Percentiles rank a stretch among this genome's conserved stretches.
Conservation (phyloP, 2,113 vertebrate genomes). For the Mus spicilegus region DNA sequence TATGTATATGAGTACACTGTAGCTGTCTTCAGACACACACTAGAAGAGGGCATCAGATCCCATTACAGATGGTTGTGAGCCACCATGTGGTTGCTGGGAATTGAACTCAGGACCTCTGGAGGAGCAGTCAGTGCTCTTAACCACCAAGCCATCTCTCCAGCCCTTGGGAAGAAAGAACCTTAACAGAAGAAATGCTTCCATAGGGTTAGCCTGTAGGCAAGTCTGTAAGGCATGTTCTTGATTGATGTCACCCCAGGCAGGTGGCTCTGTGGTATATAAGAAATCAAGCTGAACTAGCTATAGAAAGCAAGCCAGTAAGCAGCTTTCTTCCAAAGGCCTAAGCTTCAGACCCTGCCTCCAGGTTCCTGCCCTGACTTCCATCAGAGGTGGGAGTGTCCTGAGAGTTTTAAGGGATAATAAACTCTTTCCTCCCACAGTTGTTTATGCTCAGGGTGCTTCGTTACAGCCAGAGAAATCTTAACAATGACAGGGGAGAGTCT, state of each 20-base stretch:
- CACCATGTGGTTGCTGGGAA: too few relatives aligned
- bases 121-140: too few relatives aligned
- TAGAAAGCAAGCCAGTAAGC: not conserved
- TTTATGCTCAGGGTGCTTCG: not conserved
- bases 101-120: too few relatives aligned
- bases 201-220: not conserved
- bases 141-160: too few relatives aligned
- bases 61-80: too few relatives aligned
- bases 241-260: not conserved
- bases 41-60: too few relatives aligned
- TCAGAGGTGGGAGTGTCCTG: not conserved
- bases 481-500: not conserved
- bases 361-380: not conserved
- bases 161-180: not conserved
- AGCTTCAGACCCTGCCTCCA: not conserved
- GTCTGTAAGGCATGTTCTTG: not conserved
- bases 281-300: not conserved
- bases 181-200: not conserved
- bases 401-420: not conserved
- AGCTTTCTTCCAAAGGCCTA: not conserved
- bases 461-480: not conserved
- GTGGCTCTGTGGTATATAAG: not conserved
- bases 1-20: too few relatives aligned
- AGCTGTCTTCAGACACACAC: too few relatives aligned
- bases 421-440: not conserved